phyloP scores from a whole-genome alignment of 2,113 vertebrate species.

The Herpailurus yagouaroundi region DNA sequence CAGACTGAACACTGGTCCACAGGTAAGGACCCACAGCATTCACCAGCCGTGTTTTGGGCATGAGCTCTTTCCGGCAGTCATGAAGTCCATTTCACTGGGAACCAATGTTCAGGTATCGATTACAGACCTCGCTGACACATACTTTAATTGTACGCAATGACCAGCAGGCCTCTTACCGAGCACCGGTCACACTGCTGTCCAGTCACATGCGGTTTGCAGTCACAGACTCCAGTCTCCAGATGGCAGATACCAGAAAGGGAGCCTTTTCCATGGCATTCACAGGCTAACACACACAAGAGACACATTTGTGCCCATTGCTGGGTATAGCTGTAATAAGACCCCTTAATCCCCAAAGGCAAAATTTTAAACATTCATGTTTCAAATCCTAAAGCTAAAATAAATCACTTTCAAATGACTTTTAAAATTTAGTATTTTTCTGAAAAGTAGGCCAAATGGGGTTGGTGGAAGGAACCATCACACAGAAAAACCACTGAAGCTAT shows the following conservation, averaged over 20 bases:
- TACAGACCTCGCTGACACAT: too few relatives aligned
- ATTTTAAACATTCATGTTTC: background rate
- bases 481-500: background rate
- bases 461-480: background rate
- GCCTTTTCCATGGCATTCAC: conserved; percentile 89
- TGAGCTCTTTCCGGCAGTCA: background rate
- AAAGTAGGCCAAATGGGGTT: background rate
- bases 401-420: background rate
- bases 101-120: background rate
- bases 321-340: background rate
- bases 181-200: conserved; percentile 92
- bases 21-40: rapidly evolving
- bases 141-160: rapidly evolving
- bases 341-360: background rate
- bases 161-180: conserved; percentile 85
- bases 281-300: conserved; percentile 84
- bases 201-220: conserved; percentile 88
- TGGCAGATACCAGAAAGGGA: conserved; percentile 89
- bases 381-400: background rate
- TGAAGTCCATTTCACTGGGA: background rate
- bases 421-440: background rate
- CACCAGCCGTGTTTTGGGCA: rapidly evolving
- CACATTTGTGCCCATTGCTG: background rate
- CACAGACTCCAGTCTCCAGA: conserved; percentile 89
- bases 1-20: rapidly evolving